A percentile compares a stretch with the other conserved stretches of the same genome.
Conservation (phyloP, 2,888 invertebrate genomes). For the Drosophila affinis region DNA sequence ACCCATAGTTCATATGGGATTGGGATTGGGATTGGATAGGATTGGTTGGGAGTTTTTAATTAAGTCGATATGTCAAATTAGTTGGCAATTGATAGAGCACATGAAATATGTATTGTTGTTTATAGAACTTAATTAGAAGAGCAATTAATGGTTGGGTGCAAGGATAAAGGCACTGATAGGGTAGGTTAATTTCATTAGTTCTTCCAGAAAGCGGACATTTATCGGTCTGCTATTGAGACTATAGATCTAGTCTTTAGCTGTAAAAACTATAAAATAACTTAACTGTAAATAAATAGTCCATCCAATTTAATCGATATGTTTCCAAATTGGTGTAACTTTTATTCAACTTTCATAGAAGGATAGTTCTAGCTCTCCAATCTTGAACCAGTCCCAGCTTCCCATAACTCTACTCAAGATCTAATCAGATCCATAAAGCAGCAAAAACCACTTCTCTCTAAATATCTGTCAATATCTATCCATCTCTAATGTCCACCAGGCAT, state of each 20-base stretch:
- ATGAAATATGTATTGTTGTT: neutral
- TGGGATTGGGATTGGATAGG: neutral
- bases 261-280: no score
- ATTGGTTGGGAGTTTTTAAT: slow-evolving; percentile 52
- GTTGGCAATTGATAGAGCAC: slow-evolving; percentile 58
- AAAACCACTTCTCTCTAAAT: neutral
- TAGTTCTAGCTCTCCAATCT: neutral
- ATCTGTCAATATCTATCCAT: neutral
- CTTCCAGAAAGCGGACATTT: neutral
- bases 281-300: no score
- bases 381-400: neutral
- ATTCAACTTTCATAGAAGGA: no score
- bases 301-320: no score
- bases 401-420: neutral
- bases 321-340: no score
- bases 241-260: no score
- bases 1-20: slow-evolving; percentile 5
- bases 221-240: no score
- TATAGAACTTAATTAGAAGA: neutral
- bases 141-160: neutral
- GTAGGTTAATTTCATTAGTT: neutral
- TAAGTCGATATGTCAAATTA: slow-evolving; percentile 69
- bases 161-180: no score
- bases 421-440: neutral
- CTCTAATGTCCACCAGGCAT: slow-evolving; percentile 90